phyloP scores from a whole-genome alignment of 2,888 invertebrate genomes.

The Cantharis rufa region DNA sequence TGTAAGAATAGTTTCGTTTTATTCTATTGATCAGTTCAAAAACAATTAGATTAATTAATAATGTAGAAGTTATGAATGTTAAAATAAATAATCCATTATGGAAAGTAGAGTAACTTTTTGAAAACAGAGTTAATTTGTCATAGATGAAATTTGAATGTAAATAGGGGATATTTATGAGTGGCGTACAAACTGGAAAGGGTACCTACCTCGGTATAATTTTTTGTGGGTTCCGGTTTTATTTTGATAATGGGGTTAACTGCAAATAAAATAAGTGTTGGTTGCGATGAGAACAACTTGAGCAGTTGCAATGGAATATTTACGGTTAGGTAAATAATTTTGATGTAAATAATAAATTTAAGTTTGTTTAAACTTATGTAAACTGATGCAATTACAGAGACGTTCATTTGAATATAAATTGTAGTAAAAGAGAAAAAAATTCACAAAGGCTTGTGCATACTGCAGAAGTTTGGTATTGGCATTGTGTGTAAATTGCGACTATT shows the following conservation, averaged over 20 bases:
- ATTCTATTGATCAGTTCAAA: too few relatives aligned
- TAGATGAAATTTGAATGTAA: background rate
- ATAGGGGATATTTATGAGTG: slow-evolving; percentile 1
- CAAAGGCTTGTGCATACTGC: slow-evolving; percentile 33
- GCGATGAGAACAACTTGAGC: background rate
- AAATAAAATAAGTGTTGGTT: background rate
- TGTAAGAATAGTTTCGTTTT: too few relatives aligned
- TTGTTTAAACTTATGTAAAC: slow-evolving; percentile 26
- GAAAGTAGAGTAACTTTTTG: background rate
- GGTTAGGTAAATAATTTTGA: background rate
- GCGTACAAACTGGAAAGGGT: background rate
- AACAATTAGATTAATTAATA: background rate
- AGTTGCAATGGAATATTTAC: background rate
- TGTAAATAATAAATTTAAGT: slow-evolving; percentile 20
- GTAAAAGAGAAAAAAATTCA: slow-evolving; percentile 47
- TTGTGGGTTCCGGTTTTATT: slow-evolving; percentile 13
- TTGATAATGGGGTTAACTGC: background rate
- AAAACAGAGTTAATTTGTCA: slow-evolving; percentile 9
- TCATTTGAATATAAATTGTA: slow-evolving; percentile 55
- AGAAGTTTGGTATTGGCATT: slow-evolving; percentile 47
- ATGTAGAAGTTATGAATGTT: background rate
- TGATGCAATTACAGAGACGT: slow-evolving; percentile 48
- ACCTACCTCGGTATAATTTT: slow-evolving; percentile 4
- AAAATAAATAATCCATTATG: slow-evolving; percentile 4
- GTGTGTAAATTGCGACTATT: slow-evolving; percentile 58